A percentile compares a stretch with the other conserved stretches of the same genome.
phyloP scores from a whole-genome alignment of 2,797 vertebrate species.

The Psittacula derbiana region DNA sequence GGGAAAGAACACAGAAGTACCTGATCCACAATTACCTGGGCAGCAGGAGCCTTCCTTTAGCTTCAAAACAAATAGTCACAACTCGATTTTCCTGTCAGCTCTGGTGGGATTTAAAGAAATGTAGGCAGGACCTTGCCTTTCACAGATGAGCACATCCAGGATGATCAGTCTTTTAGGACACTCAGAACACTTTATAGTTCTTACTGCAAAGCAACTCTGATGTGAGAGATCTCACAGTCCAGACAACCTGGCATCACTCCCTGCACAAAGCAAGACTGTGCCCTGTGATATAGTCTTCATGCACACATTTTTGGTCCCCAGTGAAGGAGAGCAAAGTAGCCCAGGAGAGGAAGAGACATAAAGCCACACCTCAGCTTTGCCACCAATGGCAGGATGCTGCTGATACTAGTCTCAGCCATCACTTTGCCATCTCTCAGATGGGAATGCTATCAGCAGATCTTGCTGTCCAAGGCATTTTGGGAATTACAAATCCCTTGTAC shows the following conservation, averaged over 20 bases:
- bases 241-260: background rate
- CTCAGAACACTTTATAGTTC: background rate
- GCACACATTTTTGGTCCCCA: background rate
- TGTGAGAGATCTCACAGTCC: background rate
- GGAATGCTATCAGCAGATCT: background rate
- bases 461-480: background rate
- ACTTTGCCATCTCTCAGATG: background rate
- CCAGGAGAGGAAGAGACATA: background rate
- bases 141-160: background rate
- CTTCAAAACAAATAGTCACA: background rate
- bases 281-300: too few relatives aligned
- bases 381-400: background rate
- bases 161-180: background rate
- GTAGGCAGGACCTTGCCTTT: background rate
- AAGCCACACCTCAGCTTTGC: background rate
- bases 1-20: background rate
- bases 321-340: background rate
- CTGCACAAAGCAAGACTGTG: background rate
- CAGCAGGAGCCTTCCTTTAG: background rate
- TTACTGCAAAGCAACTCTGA: background rate
- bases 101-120: background rate
- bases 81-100: background rate
- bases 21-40: background rate
- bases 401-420: background rate
- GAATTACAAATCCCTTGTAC: background rate